Conservation (phyloP, 1,140 invertebrate genomes). For the Drosophila quadrilineata region DNA sequence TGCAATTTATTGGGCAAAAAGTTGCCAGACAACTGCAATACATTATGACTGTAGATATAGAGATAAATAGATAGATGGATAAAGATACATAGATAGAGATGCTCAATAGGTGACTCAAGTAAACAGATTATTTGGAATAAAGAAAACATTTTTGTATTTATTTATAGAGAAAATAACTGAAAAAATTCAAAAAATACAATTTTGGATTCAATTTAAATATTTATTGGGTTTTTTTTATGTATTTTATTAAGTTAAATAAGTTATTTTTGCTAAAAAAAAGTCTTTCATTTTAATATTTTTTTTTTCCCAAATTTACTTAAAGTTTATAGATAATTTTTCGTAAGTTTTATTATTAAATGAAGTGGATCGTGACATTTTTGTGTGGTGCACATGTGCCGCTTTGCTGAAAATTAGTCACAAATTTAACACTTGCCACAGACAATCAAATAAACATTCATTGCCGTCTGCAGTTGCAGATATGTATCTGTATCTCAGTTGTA, state of each 20-base stretch:
- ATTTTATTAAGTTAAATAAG: not conserved
- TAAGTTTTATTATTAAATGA: no score
- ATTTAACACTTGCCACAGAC: conserved; percentile 13
- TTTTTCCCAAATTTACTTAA: no score
- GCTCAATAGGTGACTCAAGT: no score
- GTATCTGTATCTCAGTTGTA: conserved; percentile 1
- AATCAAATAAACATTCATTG: conserved; percentile 49
- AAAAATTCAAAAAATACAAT: not conserved
- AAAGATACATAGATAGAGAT: no score
- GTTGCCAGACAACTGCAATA: not conserved
- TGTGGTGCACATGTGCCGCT: not conserved
- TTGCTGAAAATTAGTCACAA: conserved; percentile 39
- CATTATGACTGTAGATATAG: not conserved
- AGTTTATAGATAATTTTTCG: no score
- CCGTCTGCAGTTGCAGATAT: not conserved
- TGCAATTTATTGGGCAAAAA: conserved; percentile 39
- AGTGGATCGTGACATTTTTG: not conserved
- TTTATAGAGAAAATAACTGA: no score
- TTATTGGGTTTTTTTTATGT: not conserved
- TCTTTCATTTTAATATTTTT: no score
- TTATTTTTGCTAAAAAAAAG: no score
- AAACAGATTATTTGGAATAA: not conserved
- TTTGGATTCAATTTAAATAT: not conserved
- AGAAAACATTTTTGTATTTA: not conserved
- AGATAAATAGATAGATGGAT: no score